phyloP scores from a whole-genome alignment of 2,888 invertebrate genomes.

The Bursaphelenchus okinawaensis region DNA sequence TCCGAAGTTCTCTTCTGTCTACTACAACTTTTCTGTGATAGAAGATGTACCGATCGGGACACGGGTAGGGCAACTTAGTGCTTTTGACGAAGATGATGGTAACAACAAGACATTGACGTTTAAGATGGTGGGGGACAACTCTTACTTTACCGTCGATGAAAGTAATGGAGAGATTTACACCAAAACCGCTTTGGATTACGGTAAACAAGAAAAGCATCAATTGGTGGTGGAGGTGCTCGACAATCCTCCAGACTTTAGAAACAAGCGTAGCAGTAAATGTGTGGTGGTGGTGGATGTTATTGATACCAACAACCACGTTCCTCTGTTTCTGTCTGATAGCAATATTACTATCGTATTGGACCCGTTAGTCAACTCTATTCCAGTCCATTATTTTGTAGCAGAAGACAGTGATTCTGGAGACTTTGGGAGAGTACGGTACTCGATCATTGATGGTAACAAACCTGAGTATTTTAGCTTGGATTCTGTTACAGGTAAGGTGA shows the following conservation, averaged over 20 bases:
- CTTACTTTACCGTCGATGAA: conserved; percentile 79
- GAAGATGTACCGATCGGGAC: conserved; percentile 24
- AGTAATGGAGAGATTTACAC: conserved; percentile 85
- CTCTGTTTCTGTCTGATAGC: neutral
- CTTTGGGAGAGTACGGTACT: conserved; percentile 20
- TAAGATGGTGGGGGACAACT: conserved; percentile 51
- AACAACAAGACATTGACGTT: conserved; percentile 27
- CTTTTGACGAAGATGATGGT: conserved; percentile 31
- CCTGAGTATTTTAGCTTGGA: conserved; percentile 13
- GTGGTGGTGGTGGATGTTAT: conserved; percentile 62
- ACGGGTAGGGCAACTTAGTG: conserved; percentile 17
- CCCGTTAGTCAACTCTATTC: conserved; percentile 7
- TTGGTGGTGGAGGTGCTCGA: conserved; percentile 16
- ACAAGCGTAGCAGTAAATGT: conserved; percentile 17
- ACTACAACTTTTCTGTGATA: conserved; percentile 14
- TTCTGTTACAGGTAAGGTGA: conserved; percentile 4
- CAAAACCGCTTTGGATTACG: conserved; percentile 75
- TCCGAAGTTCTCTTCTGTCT: conserved; percentile 22
- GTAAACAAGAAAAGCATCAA: conserved; percentile 58
- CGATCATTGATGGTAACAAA: conserved; percentile 20
- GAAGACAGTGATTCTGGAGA: conserved; percentile 26
- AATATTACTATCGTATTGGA: conserved; percentile 5
- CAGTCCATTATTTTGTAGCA: conserved; percentile 36
- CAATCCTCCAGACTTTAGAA: conserved; percentile 15
- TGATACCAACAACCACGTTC: conserved; percentile 65